Evolutionary conservation across 2,797 vertebrate species (phyloP).

Genomic region (Pangasius mekongensis): DNA sequence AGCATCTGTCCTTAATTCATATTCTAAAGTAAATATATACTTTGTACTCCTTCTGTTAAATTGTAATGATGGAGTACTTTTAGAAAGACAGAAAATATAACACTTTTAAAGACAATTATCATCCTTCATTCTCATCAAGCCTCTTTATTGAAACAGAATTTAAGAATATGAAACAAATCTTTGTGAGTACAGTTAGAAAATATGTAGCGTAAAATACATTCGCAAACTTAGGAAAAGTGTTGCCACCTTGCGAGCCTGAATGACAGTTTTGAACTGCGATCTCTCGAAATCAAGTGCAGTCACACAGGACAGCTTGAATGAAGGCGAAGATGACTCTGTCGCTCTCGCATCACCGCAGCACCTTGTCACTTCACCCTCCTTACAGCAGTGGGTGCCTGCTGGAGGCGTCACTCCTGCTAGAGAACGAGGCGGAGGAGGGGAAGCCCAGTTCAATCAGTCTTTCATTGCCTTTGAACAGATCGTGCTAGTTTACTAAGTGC

Average conservation of each 20-base stretch:
- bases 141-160: not conserved
- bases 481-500: conserved; percentile 77
- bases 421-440: conserved; percentile 45
- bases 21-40: conserved; percentile 31
- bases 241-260: conserved; percentile 56
- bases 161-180: not conserved
- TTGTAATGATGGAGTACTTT: not conserved
- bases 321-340: conserved; percentile 62
- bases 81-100: not conserved
- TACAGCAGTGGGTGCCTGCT: conserved; percentile 24
- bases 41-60: not conserved
- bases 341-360: conserved; percentile 59
- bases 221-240: conserved; percentile 54
- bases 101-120: not conserved
- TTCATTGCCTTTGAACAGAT: conserved; percentile 77
- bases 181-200: not conserved
- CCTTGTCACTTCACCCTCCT: conserved; percentile 21
- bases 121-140: not conserved
- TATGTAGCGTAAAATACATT: conserved; percentile 55
- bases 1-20: conserved; percentile 56
- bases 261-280: conserved; percentile 66
- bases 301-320: conserved; percentile 31
- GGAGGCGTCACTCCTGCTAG: conserved; percentile 34
- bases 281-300: conserved; percentile 60
- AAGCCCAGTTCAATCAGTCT: conserved; percentile 65